Evolutionary conservation across 2,888 invertebrate species (phyloP), one percentile per base, ranked within the genome.

Genomic region (Achlya flavicornis): DNA sequence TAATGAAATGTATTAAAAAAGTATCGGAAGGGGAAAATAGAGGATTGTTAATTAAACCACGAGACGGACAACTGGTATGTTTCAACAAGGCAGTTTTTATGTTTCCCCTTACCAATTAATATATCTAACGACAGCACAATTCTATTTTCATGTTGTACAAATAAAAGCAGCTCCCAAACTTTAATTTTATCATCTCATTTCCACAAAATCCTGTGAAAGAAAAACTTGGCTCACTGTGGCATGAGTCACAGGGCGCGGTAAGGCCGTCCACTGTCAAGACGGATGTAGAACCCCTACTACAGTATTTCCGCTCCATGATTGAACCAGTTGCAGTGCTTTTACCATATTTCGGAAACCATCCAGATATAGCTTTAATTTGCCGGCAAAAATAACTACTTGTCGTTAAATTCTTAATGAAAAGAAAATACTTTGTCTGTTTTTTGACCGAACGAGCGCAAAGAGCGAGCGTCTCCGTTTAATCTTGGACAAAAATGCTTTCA

Each of bases 241-340:
- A 61, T 61, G 48, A 4, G 53, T 59, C 16, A 65, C 16, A 10
- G 57, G 58, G 63, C 26, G 66, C 6, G n/a, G n/a, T 46, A 46
- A 73, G 72, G 72, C 68, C 70, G 66, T 61, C 71, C 57, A 43
- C 69, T 61, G 19, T 26, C 66, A 48, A 69, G 63, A 71, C 72
- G 76, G 76, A 78, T 68, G 65, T 65, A 70, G 46, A 63, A 48
- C 38, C 63, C 63, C 61, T 58, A 73, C 67, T 58, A 67, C 66
- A 57, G 64, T 61, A 70, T 73, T 77, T 74, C 74, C 76, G 73
- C 62, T 68, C 46, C 65, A 43, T 66, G 62, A 70, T 68, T 70
- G 41, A 65, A 65, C 65, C 65, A 69, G 58, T 71, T 12, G 41
- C 3, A 12, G 4, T 12, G 3, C 12, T 11, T 61, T 66, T 71